Conservation (phyloP, 2,797 vertebrate species). For the Corythornis leucogaster region DNA sequence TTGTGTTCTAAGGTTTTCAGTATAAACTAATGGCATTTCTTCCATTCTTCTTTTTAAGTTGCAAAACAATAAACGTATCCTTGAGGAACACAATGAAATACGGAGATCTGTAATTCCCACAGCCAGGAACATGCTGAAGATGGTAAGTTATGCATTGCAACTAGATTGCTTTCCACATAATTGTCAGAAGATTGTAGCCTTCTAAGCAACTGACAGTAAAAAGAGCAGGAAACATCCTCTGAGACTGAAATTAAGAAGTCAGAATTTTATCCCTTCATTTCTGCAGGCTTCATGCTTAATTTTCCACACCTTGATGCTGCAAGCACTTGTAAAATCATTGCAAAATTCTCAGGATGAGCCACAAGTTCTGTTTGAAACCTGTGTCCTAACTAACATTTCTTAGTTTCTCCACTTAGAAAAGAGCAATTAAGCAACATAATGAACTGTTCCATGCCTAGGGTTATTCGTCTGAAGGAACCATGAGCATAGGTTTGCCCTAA, state of each 20-base stretch:
- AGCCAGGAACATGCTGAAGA: slow-evolving; percentile 69
- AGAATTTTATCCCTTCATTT: neutral
- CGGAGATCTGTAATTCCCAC: slow-evolving; percentile 45
- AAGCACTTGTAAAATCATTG: neutral
- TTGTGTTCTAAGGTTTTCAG: neutral
- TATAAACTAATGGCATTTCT: rapidly evolving
- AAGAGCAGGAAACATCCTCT: neutral
- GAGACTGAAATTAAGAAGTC: neutral
- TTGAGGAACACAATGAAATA: slow-evolving; percentile 57
- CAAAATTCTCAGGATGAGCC: neutral
- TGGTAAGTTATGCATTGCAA: slow-evolving; percentile 42
- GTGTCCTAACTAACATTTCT: neutral
- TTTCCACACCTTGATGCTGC: neutral
- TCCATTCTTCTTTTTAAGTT: neutral
- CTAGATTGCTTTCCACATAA: neutral
- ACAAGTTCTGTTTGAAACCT: neutral
- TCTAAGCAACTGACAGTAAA: neutral
- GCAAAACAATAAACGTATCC: neutral
- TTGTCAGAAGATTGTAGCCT: neutral
- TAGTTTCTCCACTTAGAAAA: neutral
- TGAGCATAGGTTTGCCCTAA: neutral
- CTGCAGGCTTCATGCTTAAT: neutral
- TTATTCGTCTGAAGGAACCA: neutral
- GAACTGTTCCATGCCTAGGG: neutral
- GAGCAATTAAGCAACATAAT: neutral